A percentile compares a stretch with the other conserved stretches of the same genome.
These are phyloP conservation scores for Leptinotarsa texana DNA, from an alignment of 1,140 invertebrate genomes.

Conservation along the genomic window DNA sequence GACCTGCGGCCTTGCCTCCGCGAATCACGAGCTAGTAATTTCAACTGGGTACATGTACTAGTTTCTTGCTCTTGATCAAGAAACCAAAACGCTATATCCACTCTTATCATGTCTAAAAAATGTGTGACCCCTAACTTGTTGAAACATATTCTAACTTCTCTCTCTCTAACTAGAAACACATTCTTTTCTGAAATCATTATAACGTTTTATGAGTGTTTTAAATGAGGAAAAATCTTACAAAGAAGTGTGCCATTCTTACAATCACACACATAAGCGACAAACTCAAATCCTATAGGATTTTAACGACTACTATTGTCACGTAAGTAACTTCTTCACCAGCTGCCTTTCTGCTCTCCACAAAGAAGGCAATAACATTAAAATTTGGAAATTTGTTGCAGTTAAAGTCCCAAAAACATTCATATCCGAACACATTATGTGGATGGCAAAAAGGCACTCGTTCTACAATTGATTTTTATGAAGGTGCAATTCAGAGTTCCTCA, in stretches of 20 bases:
- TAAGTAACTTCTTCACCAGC: constrained; percentile 17
- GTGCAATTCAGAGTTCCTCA: constrained; percentile 34
- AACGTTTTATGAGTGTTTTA: too few relatives aligned
- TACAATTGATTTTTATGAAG: constrained; percentile 37
- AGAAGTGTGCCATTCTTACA: constrained; percentile 20
- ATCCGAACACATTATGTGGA: constrained; percentile 29
- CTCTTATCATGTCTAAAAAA: too few relatives aligned
- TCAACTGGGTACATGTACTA: too few relatives aligned
- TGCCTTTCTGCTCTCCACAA: constrained; percentile 13
- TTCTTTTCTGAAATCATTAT: too few relatives aligned
- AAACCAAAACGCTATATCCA: too few relatives aligned
- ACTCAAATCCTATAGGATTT: constrained; percentile 15
- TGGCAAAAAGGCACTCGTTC: constrained; percentile 33
- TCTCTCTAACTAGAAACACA: too few relatives aligned
- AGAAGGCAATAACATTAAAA: constrained; percentile 41
- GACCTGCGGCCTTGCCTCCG: too few relatives aligned
- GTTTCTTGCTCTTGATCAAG: too few relatives aligned
- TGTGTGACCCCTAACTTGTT: too few relatives aligned
- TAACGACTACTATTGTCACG: constrained; percentile 18
- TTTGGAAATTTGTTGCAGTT: constrained; percentile 45
- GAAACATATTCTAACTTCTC: too few relatives aligned
- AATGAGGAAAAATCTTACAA: not conserved
- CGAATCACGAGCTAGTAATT: too few relatives aligned
- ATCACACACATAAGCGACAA: not conserved
- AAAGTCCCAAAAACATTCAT: constrained; percentile 35